Percentiles rank a stretch among this genome's conserved stretches.
phyloP scores from a whole-genome alignment of 2,113 vertebrate genomes.

The Aythya baeri region DNA sequence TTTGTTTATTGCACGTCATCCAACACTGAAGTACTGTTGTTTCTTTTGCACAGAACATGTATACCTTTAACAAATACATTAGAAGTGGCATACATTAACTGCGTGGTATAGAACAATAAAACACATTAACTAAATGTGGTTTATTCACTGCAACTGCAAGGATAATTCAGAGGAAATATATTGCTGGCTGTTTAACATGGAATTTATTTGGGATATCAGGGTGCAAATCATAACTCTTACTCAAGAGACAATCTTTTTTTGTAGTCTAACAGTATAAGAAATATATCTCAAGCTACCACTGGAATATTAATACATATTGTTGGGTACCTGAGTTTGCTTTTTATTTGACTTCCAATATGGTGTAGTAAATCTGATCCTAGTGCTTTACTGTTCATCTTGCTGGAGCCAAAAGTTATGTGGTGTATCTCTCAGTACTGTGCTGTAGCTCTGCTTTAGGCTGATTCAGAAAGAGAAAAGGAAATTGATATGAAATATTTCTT shows the following conservation, averaged over 20 bases:
- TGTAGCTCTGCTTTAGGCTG: neutral
- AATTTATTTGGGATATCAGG: neutral
- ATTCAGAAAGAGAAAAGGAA: neutral
- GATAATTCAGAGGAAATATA: neutral
- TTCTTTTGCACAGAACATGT: neutral
- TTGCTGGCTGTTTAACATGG: neutral
- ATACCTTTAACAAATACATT: neutral
- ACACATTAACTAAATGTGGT: neutral
- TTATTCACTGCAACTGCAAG: neutral
- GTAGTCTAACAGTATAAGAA: neutral
- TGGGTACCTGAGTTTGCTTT: neutral
- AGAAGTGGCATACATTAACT: too few relatives aligned
- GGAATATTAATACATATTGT: neutral
- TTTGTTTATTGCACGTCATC: neutral
- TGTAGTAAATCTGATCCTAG: neutral
- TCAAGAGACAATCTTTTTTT: neutral
- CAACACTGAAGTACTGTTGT: neutral
- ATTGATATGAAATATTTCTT: neutral
- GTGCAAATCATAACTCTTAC: neutral
- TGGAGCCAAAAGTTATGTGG: neutral
- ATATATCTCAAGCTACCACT: neutral
- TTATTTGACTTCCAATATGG: neutral
- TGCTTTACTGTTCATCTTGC: neutral
- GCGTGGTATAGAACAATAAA: neutral
- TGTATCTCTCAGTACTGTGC: neutral